Evolutionary conservation across 53 echinoderm and acorn worm genomes (phyloP).

Genomic region (Pentamera pediparva): DNA sequence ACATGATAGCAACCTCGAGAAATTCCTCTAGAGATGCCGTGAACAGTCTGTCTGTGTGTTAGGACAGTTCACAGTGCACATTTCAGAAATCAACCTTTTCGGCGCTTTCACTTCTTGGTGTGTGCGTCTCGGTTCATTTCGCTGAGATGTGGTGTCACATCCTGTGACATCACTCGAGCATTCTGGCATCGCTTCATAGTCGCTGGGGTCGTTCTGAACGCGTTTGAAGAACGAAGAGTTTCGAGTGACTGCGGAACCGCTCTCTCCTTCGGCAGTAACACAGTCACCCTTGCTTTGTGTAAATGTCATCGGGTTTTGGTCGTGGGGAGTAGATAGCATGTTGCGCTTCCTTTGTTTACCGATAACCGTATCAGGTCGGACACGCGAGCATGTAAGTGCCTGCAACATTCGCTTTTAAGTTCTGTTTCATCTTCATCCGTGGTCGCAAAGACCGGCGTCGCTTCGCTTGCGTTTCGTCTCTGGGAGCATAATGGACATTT

Average conservation of each 20-base stretch:
- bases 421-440: background rate
- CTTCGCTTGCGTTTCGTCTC: background rate
- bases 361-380: background rate
- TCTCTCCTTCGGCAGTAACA: background rate
- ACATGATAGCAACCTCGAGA: no score
- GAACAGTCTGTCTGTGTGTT: constrained; percentile 10
- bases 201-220: background rate
- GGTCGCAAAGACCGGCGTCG: background rate
- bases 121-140: background rate
- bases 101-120: background rate
- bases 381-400: no score
- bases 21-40: no score
- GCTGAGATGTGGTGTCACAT: no score
- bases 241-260: background rate
- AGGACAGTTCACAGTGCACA: constrained; percentile 15
- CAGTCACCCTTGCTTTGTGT: background rate
- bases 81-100: background rate
- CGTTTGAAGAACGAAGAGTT: background rate
- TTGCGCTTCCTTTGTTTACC: background rate
- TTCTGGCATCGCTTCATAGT: background rate
- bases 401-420: background rate
- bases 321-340: background rate
- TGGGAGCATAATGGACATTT: constrained; percentile 2
- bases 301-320: background rate
- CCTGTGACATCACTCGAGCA: background rate